These are phyloP conservation scores for Cepphus grylle DNA, from an alignment of 2,113 vertebrate genomes.

Conservation along the genomic window DNA sequence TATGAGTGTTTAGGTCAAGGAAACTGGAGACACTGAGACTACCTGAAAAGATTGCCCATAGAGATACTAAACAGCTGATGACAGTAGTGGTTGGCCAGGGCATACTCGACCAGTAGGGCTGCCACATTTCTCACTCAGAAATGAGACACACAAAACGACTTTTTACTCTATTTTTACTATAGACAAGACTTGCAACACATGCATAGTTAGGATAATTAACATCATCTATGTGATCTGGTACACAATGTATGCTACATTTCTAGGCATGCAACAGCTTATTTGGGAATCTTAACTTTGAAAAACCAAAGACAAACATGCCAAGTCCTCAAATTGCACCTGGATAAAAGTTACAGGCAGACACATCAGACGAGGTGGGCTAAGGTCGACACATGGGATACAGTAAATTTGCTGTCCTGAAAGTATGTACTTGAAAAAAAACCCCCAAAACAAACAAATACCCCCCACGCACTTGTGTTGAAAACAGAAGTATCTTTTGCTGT, in stretches of 20 bases:
- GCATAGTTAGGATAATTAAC: not conserved
- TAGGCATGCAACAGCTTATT: not conserved
- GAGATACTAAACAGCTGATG: not conserved
- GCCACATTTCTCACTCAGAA: not conserved
- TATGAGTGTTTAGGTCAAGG: not conserved
- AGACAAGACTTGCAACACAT: not conserved
- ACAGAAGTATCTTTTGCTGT: not conserved
- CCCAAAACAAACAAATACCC: not conserved
- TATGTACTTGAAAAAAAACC: not conserved
- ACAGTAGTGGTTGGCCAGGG: not conserved
- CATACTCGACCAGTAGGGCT: fast-evolving
- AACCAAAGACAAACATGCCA: not conserved
- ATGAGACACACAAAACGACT: not conserved
- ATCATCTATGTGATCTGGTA: not conserved
- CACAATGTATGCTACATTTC: not conserved
- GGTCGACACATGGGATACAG: fast-evolving
- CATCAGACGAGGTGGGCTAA: not conserved
- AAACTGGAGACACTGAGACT: not conserved
- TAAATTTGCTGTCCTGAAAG: not conserved
- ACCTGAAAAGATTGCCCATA: not conserved
- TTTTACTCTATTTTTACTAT: not conserved
- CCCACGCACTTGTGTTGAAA: not conserved
- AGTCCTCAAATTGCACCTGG: not conserved
- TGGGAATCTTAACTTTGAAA: not conserved
- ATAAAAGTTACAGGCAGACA: not conserved